Evolutionary conservation across 53 echinoderm and acorn worm species (phyloP).

Genomic region (Echinarachnius parma): DNA sequence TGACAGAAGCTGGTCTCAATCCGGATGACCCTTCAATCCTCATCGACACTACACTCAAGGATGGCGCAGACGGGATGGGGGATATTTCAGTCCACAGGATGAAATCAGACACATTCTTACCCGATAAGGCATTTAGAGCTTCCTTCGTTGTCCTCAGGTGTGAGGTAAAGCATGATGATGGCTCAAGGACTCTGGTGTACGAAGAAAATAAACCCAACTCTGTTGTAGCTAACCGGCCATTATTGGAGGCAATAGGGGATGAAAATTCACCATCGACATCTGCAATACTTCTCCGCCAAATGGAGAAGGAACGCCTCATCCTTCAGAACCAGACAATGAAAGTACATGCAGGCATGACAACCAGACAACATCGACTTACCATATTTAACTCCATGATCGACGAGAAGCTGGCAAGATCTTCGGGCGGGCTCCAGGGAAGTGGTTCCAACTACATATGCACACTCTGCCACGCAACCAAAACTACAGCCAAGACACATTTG

Average conservation of each 20-base stretch:
- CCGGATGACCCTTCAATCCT: conserved; percentile 23
- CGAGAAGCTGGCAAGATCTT: conserved; percentile 32
- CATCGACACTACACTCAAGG: conserved; percentile 24
- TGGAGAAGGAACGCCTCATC: conserved; percentile 23
- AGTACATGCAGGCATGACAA: background rate
- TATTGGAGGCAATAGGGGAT: conserved; percentile 31
- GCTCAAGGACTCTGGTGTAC: background rate
- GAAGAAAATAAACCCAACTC: conserved; percentile 10
- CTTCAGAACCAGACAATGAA: background rate
- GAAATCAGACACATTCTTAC: background rate
- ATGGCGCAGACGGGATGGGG: conserved; percentile 51
- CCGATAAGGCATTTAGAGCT: conserved; percentile 19
- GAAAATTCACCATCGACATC: conserved; percentile 29
- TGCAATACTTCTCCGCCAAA: conserved; percentile 10
- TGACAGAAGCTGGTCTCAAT: conserved; percentile 11
- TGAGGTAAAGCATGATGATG: background rate
- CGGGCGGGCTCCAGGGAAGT: conserved; percentile 19
- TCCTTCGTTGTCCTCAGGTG: background rate
- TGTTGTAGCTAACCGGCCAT: background rate
- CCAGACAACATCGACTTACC: background rate
- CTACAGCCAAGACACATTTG: conserved; percentile 1
- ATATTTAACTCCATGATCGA: conserved; percentile 31
- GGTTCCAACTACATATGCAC: conserved; percentile 39
- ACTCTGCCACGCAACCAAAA: conserved; percentile 20
- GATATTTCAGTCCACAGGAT: conserved; percentile 25